These are phyloP conservation scores for Poeciliopsis infans DNA, from an alignment of 2,797 vertebrate genomes.

Conservation along the genomic window DNA sequence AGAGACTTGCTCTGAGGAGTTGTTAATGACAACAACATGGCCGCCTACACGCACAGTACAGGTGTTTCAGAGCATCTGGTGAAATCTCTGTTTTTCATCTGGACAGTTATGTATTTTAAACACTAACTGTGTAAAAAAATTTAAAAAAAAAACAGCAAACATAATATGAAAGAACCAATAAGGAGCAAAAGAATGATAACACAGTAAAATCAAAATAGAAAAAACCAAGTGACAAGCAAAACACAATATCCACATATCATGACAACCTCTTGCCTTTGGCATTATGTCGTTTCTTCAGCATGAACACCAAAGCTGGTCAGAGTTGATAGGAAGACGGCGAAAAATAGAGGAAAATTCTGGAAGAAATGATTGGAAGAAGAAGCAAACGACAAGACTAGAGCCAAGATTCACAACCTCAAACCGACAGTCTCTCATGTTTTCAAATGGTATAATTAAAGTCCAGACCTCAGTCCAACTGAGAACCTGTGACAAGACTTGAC, in stretches of 20 bases:
- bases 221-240: not conserved
- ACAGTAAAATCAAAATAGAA: not conserved
- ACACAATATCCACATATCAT: not conserved
- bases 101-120: not conserved
- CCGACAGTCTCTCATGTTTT: not conserved
- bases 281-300: not conserved
- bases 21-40: not conserved
- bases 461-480: not conserved
- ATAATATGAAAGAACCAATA: not conserved
- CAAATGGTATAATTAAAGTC: not conserved
- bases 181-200: not conserved
- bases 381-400: not conserved
- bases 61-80: not conserved
- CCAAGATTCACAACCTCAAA: not conserved
- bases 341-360: not conserved
- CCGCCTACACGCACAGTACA: not conserved
- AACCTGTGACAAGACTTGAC: not conserved
- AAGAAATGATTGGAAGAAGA: not conserved
- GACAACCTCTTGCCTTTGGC: not conserved
- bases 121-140: not conserved
- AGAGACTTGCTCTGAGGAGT: not conserved
- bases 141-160: not conserved
- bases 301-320: not conserved
- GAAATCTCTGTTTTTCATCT: not conserved
- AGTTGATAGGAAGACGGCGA: not conserved